Evolutionary conservation across 1,140 invertebrate genomes (phyloP).

Genomic region (Sminthurides bifidus): DNA sequence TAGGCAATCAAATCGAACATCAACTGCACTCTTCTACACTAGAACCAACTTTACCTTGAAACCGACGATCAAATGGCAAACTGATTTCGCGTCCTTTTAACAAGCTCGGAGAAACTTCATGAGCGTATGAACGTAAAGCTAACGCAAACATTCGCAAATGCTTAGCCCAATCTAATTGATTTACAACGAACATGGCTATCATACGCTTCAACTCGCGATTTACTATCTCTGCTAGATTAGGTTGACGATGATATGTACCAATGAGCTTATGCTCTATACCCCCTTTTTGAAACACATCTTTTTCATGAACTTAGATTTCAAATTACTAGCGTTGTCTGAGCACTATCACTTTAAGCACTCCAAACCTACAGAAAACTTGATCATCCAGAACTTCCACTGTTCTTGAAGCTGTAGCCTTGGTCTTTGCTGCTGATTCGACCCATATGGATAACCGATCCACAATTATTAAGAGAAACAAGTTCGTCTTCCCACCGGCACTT

Average conservation of each 20-base stretch:
- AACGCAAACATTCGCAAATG: slow-evolving; percentile 37
- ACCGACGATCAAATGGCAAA: slow-evolving; percentile 13
- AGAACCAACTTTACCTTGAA: not conserved
- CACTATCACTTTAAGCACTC: slow-evolving; percentile 33
- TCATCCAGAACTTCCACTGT: slow-evolving; percentile 31
- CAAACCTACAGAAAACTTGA: slow-evolving; percentile 32
- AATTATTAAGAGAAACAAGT: too few species aligned
- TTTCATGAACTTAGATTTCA: slow-evolving; percentile 8
- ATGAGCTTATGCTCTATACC: slow-evolving; percentile 19
- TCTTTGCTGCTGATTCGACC: slow-evolving; percentile 30
- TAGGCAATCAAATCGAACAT: slow-evolving; percentile 4
- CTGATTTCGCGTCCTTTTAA: slow-evolving; percentile 36
- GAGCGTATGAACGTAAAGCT: slow-evolving; percentile 37
- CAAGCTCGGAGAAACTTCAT: slow-evolving; percentile 36
- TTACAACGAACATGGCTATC: slow-evolving; percentile 34
- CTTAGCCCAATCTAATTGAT: slow-evolving; percentile 36
- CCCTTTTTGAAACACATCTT: slow-evolving; percentile 10
- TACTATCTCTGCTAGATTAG: slow-evolving; percentile 38
- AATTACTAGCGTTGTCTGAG: slow-evolving; percentile 32
- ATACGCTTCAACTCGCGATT: slow-evolving; percentile 39
- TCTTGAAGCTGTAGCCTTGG: slow-evolving; percentile 32
- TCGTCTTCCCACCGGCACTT: too few species aligned
- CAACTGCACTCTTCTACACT: not conserved
- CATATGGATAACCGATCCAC: slow-evolving; percentile 34
- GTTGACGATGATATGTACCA: slow-evolving; percentile 36